A percentile compares a stretch with the other conserved stretches of the same genome.
Conservation (phyloP, 2,888 invertebrate species). For the Caenorhabditis macrosperma region DNA sequence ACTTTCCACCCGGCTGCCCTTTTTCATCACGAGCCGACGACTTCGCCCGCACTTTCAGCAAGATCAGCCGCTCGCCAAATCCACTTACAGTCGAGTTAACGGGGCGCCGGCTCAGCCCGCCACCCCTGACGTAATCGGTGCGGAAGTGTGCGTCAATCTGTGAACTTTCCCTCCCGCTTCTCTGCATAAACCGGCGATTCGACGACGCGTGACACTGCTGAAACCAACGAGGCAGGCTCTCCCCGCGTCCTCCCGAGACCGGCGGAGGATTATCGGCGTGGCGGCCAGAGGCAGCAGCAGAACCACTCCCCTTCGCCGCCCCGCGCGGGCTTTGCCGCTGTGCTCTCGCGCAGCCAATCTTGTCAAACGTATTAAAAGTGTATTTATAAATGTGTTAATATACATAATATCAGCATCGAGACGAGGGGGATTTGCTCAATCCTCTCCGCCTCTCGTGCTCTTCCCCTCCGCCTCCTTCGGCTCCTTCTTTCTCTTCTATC, state of each 20-base stretch:
- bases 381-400: slow-evolving; percentile 58
- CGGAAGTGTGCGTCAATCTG: slow-evolving; percentile 33
- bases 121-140: slow-evolving; percentile 13
- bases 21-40: slow-evolving; percentile 1
- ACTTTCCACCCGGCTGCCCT: slow-evolving; percentile 17
- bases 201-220: slow-evolving; percentile 40
- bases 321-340: no score
- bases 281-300: not conserved
- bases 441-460: slow-evolving; percentile 5
- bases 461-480: slow-evolving; percentile 7
- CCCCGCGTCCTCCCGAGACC: not conserved
- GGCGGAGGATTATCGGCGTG: slow-evolving; percentile 35
- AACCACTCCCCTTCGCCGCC: slow-evolving; percentile 14
- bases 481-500: slow-evolving; percentile 5
- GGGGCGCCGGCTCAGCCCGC: not conserved
- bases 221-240: slow-evolving; percentile 23
- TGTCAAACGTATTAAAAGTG: slow-evolving; percentile 61
- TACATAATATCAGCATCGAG: slow-evolving; percentile 40
- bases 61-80: not conserved
- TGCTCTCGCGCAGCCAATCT: slow-evolving; percentile 25
- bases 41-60: slow-evolving; percentile 16
- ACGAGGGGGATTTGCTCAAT: slow-evolving; percentile 21
- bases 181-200: no score
- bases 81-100: slow-evolving; percentile 23
- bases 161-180: slow-evolving; percentile 21